Percentiles rank a stretch among this genome's conserved stretches.
Evolutionary conservation across 2,888 invertebrate genomes (phyloP).

Genomic region (Onthophagus sagittarius): DNA sequence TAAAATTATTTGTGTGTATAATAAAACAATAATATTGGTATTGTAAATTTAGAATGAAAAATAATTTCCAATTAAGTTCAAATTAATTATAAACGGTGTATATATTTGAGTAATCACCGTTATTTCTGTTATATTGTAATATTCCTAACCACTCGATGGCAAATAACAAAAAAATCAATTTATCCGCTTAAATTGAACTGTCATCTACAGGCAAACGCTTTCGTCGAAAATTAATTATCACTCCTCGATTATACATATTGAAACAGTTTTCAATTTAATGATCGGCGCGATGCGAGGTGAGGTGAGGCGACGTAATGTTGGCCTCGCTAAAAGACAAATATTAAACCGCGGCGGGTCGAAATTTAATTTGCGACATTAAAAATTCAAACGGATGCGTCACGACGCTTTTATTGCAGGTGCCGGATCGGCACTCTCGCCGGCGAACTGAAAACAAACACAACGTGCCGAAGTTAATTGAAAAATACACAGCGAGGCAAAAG

Average conservation of each 20-base stretch:
- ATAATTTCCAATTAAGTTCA: neutral
- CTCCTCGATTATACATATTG: neutral
- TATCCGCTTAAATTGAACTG: neutral
- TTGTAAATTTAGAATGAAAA: neutral
- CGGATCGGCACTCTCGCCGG: neutral
- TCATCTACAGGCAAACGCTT: neutral
- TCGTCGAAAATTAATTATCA: neutral
- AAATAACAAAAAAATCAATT: neutral
- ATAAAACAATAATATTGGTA: neutral
- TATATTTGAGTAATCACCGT: neutral
- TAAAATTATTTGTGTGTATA: too few relatives aligned
- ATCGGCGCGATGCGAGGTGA: neutral
- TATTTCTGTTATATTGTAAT: neutral
- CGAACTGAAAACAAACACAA: slow-evolving; percentile 9
- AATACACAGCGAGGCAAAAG: slow-evolving; percentile 5
- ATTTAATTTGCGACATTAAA: slow-evolving; percentile 1
- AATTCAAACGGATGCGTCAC: neutral
- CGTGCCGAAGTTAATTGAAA: slow-evolving; percentile 8
- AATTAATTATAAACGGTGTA: neutral
- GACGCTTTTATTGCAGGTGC: neutral
- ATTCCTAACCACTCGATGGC: neutral
- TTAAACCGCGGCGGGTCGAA: neutral
- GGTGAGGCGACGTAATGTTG: neutral
- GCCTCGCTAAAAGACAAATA: neutral
- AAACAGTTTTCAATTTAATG: neutral